These are phyloP conservation scores for Euplexia lucipara DNA, from an alignment of 2,888 invertebrate species.

Conservation along the genomic window DNA sequence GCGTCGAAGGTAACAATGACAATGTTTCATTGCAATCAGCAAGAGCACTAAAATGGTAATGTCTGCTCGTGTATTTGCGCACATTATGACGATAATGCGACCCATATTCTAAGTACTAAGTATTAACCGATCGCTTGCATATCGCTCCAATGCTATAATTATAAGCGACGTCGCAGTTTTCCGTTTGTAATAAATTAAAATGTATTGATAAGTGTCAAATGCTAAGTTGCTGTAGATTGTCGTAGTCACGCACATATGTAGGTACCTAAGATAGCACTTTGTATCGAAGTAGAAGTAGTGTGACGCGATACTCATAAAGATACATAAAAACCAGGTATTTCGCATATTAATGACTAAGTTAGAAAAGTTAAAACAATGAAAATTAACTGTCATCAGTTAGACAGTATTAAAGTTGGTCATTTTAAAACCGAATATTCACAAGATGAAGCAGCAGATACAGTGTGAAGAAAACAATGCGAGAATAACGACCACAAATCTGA, in stretches of 20 bases:
- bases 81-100: slow-evolving; percentile 79
- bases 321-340: neutral
- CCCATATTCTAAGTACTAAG: slow-evolving; percentile 73
- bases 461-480: neutral
- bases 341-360: neutral
- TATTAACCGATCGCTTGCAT: slow-evolving; percentile 64
- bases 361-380: no score
- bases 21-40: slow-evolving; percentile 60
- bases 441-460: neutral
- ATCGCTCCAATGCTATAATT: slow-evolving; percentile 67
- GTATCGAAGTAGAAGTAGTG: neutral
- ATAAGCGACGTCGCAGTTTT: slow-evolving; percentile 63
- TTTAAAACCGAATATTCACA: neutral
- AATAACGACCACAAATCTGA: neutral
- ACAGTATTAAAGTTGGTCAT: neutral
- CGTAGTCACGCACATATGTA: slow-evolving; percentile 52
- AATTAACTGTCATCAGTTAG: neutral
- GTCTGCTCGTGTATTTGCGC: slow-evolving; percentile 75
- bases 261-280: slow-evolving; percentile 20
- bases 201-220: slow-evolving; percentile 66
- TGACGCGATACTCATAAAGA: neutral
- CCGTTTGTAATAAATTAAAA: slow-evolving; percentile 70
- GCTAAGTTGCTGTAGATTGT: slow-evolving; percentile 46
- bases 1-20: slow-evolving; percentile 51
- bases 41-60: slow-evolving; percentile 68